Percentiles rank a stretch among this genome's conserved stretches.
These are phyloP conservation scores for Latrodectus elegans DNA, from an alignment of 2,888 invertebrate species.

Conservation along the genomic window DNA sequence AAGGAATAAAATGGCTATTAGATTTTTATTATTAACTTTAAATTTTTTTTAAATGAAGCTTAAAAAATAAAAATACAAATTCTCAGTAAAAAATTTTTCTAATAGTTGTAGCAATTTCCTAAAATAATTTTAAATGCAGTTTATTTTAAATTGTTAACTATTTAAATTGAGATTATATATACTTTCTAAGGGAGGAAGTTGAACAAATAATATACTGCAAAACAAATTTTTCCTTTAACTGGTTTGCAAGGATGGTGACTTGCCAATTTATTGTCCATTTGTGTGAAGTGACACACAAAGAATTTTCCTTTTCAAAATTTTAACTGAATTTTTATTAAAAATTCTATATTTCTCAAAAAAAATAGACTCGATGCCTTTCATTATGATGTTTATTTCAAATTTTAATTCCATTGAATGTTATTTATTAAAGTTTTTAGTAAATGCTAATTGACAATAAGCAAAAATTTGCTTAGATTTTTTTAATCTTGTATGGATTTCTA, in stretches of 20 bases:
- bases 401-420: neutral
- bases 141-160: no score
- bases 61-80: no score
- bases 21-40: neutral
- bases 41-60: neutral
- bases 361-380: neutral
- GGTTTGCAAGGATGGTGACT: constrained; percentile 67
- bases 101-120: no score
- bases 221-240: neutral
- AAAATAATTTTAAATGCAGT: no score
- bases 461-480: neutral
- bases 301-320: neutral
- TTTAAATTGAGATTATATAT: no score
- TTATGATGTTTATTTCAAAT: neutral
- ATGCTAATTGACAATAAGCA: neutral
- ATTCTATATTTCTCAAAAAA: neutral
- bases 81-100: no score
- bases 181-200: no score
- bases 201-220: no score
- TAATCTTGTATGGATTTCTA: neutral
- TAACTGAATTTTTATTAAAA: neutral
- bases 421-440: neutral
- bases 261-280: constrained; percentile 52
- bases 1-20: no score
- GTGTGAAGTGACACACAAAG: constrained; percentile 47